Evolutionary conservation across 2,797 vertebrate genomes (phyloP).

Genomic region (Eurystomus glaucurus): DNA sequence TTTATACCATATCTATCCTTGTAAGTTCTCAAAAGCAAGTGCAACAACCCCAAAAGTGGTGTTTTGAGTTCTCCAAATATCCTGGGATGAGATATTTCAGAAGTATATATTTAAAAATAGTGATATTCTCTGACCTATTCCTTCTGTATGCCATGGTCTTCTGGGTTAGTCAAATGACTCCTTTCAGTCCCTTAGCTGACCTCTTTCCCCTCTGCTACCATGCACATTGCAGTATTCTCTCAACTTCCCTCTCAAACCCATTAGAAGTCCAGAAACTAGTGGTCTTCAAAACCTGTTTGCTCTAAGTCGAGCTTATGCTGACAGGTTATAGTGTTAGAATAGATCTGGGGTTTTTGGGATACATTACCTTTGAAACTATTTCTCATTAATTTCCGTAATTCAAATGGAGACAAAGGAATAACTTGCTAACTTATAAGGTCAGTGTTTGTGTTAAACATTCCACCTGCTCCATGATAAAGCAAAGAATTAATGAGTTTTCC

Average conservation of each 20-base stretch:
- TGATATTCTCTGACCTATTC: background rate
- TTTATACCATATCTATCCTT: background rate
- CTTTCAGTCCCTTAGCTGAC: background rate
- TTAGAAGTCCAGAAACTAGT: background rate
- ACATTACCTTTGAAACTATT: background rate
- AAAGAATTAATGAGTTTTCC: background rate
- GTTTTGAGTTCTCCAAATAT: background rate
- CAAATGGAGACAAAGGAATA: background rate
- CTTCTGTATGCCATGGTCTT: background rate
- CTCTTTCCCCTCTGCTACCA: background rate
- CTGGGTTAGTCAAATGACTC: background rate
- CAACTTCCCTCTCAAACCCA: background rate
- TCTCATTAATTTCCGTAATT: background rate
- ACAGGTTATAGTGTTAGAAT: background rate
- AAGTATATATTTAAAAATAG: background rate
- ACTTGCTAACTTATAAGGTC: background rate
- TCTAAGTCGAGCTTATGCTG: background rate
- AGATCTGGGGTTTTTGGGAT: background rate
- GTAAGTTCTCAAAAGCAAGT: background rate
- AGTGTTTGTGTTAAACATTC: background rate
- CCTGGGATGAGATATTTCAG: background rate
- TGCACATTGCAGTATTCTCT: background rate
- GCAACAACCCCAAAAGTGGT: accelerated
- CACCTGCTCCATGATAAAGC: background rate
- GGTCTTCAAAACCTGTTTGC: background rate